Evolutionary conservation across 2,797 vertebrate genomes (phyloP).

Genomic region (Premnoplex brunnescens): DNA sequence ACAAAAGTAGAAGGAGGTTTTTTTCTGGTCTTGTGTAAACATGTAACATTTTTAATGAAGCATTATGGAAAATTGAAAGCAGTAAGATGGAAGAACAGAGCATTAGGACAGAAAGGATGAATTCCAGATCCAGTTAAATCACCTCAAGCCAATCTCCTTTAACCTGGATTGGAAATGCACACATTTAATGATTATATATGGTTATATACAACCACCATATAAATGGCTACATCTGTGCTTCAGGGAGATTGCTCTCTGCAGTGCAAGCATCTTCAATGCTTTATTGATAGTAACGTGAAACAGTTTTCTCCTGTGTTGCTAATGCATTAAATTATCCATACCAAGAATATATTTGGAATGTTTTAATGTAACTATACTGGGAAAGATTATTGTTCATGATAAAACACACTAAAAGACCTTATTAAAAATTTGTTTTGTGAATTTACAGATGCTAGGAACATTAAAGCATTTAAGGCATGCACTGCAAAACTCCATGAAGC

Average conservation of each 20-base stretch:
- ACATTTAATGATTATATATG: background rate
- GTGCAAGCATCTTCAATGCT: background rate
- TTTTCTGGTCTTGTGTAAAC: background rate
- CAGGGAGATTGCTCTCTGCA: background rate
- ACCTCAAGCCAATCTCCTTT: background rate
- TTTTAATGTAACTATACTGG: background rate
- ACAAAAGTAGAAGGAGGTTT: background rate
- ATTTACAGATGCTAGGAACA: background rate
- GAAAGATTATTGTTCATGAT: background rate
- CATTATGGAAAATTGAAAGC: background rate
- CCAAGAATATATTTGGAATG: background rate
- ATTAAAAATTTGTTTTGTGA: background rate
- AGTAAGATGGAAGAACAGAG: background rate
- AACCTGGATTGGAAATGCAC: background rate
- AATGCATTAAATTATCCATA: background rate
- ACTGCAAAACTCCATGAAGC: background rate
- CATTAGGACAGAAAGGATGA: background rate
- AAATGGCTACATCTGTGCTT: background rate
- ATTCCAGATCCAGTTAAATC: background rate
- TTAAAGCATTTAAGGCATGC: background rate
- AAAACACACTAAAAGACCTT: background rate
- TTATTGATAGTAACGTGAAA: background rate
- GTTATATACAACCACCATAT: background rate
- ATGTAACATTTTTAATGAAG: background rate
- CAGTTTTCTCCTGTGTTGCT: background rate